Evolutionary conservation across 2,113 vertebrate species (phyloP).

Genomic region (Nansenia antarctica): DNA sequence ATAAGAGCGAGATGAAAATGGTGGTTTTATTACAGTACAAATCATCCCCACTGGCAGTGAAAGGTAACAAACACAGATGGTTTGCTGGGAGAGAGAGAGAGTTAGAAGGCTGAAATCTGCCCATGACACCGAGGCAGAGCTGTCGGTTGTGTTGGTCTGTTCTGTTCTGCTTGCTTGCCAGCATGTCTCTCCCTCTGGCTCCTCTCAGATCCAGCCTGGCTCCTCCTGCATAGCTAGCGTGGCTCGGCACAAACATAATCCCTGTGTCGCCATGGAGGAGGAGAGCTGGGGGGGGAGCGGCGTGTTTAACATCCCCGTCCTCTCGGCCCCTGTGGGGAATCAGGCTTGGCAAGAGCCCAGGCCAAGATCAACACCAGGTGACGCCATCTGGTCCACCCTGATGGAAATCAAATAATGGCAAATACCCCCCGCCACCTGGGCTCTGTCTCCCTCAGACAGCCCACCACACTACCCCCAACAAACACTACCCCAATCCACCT

Average conservation of each 20-base stretch:
- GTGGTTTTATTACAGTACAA: neutral
- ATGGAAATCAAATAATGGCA: constrained; percentile 48
- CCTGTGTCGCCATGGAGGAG: constrained; percentile 37
- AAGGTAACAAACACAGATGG: neutral
- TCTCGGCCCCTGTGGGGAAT: constrained; percentile 30
- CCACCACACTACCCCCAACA: neutral
- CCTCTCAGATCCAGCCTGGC: constrained; percentile 19
- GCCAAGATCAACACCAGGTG: constrained; percentile 63
- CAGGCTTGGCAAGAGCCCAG: constrained; percentile 35
- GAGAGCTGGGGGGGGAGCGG: constrained; percentile 39
- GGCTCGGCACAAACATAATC: constrained; percentile 46
- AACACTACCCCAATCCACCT: neutral
- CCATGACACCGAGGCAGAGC: neutral
- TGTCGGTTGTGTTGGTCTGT: neutral
- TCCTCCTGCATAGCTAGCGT: constrained; percentile 17
- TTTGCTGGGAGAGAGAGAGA: neutral
- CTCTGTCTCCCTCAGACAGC: constrained; percentile 24
- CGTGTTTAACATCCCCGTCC: constrained; percentile 56
- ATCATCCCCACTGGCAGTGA: neutral
- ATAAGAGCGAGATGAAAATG: neutral
- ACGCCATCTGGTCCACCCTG: constrained; percentile 58
- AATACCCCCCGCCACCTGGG: constrained; percentile 52
- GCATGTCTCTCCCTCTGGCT: neutral
- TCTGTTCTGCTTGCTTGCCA: neutral
- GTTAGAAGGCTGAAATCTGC: neutral